Conservation (phyloP, 2,888 invertebrate genomes). For the Hofmannophila pseudospretella region DNA sequence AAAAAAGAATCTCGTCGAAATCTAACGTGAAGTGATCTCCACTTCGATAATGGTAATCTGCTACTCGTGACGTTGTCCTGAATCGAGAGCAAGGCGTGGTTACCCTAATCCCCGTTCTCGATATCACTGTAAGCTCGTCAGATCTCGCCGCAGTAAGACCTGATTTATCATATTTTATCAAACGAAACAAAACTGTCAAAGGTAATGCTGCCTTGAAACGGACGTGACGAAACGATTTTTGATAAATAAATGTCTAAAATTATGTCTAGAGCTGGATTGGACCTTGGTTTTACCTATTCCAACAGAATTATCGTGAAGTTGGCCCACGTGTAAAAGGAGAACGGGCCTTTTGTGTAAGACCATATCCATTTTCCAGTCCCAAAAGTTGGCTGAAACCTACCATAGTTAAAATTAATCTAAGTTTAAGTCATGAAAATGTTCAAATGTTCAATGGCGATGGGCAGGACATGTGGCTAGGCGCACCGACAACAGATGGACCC, state of each 20-base stretch:
- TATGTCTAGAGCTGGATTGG: too few relatives aligned
- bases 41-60: not conserved
- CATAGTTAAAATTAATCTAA: too few relatives aligned
- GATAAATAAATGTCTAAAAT: conserved; percentile 3
- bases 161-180: conserved; percentile 58
- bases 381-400: too few relatives aligned
- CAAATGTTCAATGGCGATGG: too few relatives aligned
- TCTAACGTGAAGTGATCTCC: not conserved
- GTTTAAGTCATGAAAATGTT: too few relatives aligned
- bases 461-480: too few relatives aligned
- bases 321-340: too few relatives aligned
- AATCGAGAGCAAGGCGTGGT: conserved; percentile 25
- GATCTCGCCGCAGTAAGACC: conserved; percentile 49
- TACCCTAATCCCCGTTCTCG: conserved; percentile 28
- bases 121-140: conserved; percentile 29
- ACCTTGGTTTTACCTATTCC: too few relatives aligned
- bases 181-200: conserved; percentile 37
- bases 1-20: not conserved
- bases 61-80: conserved; percentile 15
- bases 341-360: too few relatives aligned
- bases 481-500: too few relatives aligned
- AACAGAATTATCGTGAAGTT: too few relatives aligned
- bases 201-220: conserved; percentile 29
- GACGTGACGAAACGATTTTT: conserved; percentile 30
- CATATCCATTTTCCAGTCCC: too few relatives aligned